Percentiles rank a stretch among this genome's conserved stretches.
phyloP scores from a whole-genome alignment of 2,113 vertebrate species.

The Clarias gariepinus region DNA sequence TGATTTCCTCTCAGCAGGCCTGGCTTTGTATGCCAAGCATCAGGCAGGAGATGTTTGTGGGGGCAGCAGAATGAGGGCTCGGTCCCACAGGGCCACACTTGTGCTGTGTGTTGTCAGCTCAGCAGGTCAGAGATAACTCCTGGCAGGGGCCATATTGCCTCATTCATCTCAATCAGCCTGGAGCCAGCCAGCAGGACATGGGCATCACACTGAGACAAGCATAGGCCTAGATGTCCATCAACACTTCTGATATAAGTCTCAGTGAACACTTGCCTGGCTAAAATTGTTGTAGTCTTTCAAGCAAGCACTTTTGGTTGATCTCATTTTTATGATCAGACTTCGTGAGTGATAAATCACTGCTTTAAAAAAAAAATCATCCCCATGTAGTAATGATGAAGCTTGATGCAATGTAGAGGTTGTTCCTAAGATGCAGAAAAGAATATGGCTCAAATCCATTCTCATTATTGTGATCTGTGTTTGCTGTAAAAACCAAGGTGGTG shows the following conservation, averaged over 20 bases:
- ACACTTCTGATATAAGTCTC: slow-evolving; percentile 20
- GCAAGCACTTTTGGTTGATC: neutral
- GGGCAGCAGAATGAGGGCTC: slow-evolving; percentile 68
- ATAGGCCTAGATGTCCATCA: slow-evolving; percentile 6
- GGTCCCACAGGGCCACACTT: slow-evolving; percentile 64
- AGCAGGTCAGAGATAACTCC: slow-evolving; percentile 72
- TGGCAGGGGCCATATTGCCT: slow-evolving; percentile 64
- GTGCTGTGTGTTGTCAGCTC: slow-evolving; percentile 64
- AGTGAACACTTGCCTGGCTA: neutral
- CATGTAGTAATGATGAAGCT: neutral
- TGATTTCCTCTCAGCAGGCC: slow-evolving; percentile 59
- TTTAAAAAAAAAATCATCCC: neutral
- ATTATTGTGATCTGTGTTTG: neutral
- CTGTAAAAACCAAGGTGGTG: neutral
- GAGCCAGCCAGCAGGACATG: neutral
- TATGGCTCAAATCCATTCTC: neutral
- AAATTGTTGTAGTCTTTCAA: neutral
- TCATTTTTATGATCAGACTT: neutral
- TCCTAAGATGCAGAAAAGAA: neutral
- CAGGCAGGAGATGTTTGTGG: slow-evolving; percentile 8
- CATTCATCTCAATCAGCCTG: slow-evolving; percentile 36
- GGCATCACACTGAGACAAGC: slow-evolving; percentile 30
- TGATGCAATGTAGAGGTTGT: neutral
- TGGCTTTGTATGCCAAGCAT: slow-evolving; percentile 63
- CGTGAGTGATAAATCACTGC: neutral